Base-by-base conservation (phyloP, 2,113 vertebrate species). In the Anser brachyrhynchus region DNA sequence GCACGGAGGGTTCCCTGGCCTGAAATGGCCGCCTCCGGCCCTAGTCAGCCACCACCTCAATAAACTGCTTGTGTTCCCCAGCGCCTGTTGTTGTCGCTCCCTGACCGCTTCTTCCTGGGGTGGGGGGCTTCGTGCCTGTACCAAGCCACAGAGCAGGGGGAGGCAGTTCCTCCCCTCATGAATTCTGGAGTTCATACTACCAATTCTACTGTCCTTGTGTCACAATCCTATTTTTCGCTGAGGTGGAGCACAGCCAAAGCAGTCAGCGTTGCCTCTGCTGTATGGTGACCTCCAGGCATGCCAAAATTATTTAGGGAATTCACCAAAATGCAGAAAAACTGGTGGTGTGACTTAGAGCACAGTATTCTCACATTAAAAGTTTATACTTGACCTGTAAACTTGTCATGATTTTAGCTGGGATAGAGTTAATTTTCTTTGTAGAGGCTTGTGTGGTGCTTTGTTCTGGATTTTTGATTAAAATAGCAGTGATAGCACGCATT, bases 21-120 rank as follows among this genome's bases (percentile, higher is more conserved):
- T 12, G 14, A 6, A 3, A 7, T 51, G 83, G 61, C 11, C 25
- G 70, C 0, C 46, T 9, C 0, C 6, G 31, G 57, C 9, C 17
- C 10, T 39, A 39, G 4, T 39, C 39, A 39, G 39, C 3, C 11
- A 1, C 20, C 12, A 0, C 22, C 1, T 2, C 2, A 28, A 3
- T 4, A 0, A 6, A 0, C 0, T 0, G 3, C 1, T 4, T 2
- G 7, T 3, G 55, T 12, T 3, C 1, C 1, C 2, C 5, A 9
- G 28, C 18, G 0, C 2, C 10, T 28, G 18, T 0, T 7, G 1
- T 14, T 2, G 1, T 13, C 3, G 8, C 2, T 28, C 4, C 16
- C 11, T 23, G 21, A 4, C 2, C 0, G 0, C 5, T 4, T 0
- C 1, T 0, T 10, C 10, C 8, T 6, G 46, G 20, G 46, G 18